Evolutionary conservation across 1,140 invertebrate species (phyloP).

Genomic region (Pseudomyrmex cubaensis): DNA sequence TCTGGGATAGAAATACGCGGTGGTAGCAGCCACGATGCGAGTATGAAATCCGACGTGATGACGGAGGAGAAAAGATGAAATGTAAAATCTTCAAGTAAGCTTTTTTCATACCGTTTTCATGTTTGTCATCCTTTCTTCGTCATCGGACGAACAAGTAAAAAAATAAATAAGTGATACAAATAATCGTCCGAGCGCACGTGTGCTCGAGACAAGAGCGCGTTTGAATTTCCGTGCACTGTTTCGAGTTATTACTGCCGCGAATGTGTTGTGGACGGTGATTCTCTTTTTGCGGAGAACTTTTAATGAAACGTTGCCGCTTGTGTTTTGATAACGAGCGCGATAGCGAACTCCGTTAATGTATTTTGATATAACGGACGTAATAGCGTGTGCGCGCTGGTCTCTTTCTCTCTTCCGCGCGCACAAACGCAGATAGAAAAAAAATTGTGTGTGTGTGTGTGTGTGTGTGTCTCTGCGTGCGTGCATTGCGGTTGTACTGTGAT

Average conservation of each 20-base stretch:
- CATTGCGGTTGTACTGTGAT: neutral
- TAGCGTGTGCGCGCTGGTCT: conserved; percentile 37
- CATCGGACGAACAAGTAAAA: neutral
- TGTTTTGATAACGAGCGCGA: conserved; percentile 54
- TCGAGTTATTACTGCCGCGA: conserved; percentile 36
- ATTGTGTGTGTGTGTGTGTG: neutral
- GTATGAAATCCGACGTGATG: neutral
- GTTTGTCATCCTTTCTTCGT: neutral
- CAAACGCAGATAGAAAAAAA: conserved; percentile 7
- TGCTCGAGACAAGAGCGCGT: neutral
- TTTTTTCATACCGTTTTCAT: neutral
- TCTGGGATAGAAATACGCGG: neutral
- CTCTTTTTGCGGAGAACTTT: conserved; percentile 56
- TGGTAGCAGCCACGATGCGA: neutral
- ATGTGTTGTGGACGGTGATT: conserved; percentile 33
- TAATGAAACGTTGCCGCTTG: conserved; percentile 55
- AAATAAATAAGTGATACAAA: conserved; percentile 1
- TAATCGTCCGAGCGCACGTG: neutral
- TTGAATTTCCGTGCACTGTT: conserved; percentile 9
- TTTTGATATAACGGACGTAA: conserved; percentile 56
- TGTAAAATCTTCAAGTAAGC: neutral
- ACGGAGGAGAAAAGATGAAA: too few species aligned
- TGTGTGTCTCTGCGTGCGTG: neutral
- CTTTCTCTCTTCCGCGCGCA: neutral
- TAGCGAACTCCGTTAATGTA: conserved; percentile 52